A percentile compares a stretch with the other conserved stretches of the same genome.
Evolutionary conservation across 1,140 invertebrate genomes (phyloP).

Genomic region (Drosophila prosaltans): DNA sequence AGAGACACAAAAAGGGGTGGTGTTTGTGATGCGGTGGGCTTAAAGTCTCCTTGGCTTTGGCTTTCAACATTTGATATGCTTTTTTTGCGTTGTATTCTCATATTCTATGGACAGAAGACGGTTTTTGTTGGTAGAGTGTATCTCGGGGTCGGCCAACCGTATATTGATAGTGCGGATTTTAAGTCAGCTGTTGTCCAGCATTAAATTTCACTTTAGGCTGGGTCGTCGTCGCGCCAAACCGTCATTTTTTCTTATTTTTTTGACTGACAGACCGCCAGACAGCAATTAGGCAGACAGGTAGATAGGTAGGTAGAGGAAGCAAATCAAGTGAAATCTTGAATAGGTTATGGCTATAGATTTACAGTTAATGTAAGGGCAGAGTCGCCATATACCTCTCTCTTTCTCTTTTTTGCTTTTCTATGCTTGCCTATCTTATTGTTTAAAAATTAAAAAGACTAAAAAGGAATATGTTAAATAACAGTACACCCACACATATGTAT

Average conservation of each 20-base stretch:
- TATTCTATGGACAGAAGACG: constrained; percentile 30
- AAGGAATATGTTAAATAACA: constrained; percentile 61
- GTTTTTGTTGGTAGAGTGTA: background rate
- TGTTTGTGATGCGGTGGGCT: no score
- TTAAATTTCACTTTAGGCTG: constrained; percentile 63
- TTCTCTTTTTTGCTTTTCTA: background rate
- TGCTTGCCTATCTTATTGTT: constrained; percentile 5
- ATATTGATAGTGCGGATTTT: constrained; percentile 14
- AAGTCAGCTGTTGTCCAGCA: constrained; percentile 42
- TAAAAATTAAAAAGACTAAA: constrained; percentile 35
- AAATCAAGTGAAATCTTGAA: constrained; percentile 48
- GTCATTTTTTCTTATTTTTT: constrained; percentile 15
- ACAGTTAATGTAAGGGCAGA: constrained; percentile 8
- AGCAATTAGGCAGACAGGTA: constrained; percentile 46
- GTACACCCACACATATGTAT: constrained; percentile 35
- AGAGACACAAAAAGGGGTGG: constrained; percentile 20
- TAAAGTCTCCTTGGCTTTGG: constrained; percentile 16
- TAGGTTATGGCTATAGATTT: constrained; percentile 22
- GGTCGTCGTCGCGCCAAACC: constrained; percentile 3
- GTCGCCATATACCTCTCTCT: constrained; percentile 1
- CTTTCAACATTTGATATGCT: constrained; percentile 36
- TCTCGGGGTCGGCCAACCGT: background rate
- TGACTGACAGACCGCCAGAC: constrained; percentile 17
- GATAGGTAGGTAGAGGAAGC: constrained; percentile 43
- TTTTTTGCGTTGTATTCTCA: background rate